These are phyloP conservation scores for Dorcus hopei DNA, from an alignment of 2,888 invertebrate genomes.

Conservation along the genomic window DNA sequence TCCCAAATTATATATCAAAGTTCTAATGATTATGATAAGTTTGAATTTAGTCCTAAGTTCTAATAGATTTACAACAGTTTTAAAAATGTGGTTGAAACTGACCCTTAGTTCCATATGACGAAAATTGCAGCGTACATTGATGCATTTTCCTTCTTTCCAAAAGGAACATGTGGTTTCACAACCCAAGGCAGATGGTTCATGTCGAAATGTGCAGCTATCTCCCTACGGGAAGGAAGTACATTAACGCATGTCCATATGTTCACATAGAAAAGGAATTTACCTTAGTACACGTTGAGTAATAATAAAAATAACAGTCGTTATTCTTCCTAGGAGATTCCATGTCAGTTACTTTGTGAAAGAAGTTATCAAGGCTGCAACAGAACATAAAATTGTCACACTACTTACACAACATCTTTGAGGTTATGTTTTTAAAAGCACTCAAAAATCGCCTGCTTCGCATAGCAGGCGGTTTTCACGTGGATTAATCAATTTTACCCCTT, in stretches of 20 bases:
- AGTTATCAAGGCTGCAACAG: slow-evolving; percentile 48
- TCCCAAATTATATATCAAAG: no score
- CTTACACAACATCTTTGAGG: slow-evolving; percentile 26
- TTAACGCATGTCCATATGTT: slow-evolving; percentile 8
- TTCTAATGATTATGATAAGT: no score
- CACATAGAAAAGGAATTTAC: slow-evolving; percentile 51
- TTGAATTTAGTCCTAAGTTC: no score
- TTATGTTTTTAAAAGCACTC: slow-evolving; percentile 24
- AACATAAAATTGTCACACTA: slow-evolving; percentile 18
- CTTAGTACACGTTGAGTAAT: slow-evolving; percentile 83
- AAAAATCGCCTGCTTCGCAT: background rate
- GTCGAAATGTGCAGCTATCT: slow-evolving; percentile 76
- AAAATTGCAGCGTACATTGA: slow-evolving; percentile 73
- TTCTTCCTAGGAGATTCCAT: slow-evolving; percentile 73
- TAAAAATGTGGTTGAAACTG: slow-evolving; percentile 33
- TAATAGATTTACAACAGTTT: background rate
- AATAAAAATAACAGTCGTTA: slow-evolving; percentile 87
- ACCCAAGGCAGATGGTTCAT: slow-evolving; percentile 79
- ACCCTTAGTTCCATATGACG: slow-evolving; percentile 85
- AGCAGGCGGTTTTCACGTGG: background rate
- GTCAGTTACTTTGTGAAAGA: slow-evolving; percentile 49
- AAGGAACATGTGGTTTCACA: slow-evolving; percentile 77
- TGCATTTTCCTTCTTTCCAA: slow-evolving; percentile 81
- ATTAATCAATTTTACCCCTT: background rate
- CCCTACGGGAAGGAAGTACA: slow-evolving; percentile 56